Conservation (phyloP, 2,888 invertebrate genomes). For the Orgyia antiqua region DNA sequence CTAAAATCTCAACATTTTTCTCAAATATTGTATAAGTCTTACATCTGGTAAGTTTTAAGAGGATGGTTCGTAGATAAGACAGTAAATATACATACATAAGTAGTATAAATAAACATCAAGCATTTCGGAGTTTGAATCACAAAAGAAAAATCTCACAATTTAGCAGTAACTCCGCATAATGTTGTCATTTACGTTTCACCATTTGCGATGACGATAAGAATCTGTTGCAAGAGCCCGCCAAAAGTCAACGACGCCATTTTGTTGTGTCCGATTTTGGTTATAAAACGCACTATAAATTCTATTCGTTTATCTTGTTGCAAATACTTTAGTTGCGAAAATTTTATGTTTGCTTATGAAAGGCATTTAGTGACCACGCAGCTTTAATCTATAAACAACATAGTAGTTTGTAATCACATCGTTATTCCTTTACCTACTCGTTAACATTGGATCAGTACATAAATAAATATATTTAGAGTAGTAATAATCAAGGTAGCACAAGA, state of each 20-base stretch:
- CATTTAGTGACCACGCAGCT: constrained; percentile 6
- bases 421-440: too few relatives aligned
- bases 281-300: constrained; percentile 19
- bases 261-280: constrained; percentile 26
- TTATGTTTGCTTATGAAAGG: constrained; percentile 8
- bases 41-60: too few relatives aligned
- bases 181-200: constrained; percentile 37
- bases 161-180: constrained; percentile 41
- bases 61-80: too few relatives aligned
- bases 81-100: too few relatives aligned
- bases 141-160: constrained; percentile 18
- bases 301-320: constrained; percentile 11
- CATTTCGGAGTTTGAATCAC: constrained; percentile 3
- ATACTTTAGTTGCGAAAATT: constrained; percentile 7
- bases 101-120: too few relatives aligned
- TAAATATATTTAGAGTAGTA: too few relatives aligned
- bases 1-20: too few relatives aligned
- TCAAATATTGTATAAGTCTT: too few relatives aligned
- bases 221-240: constrained; percentile 36
- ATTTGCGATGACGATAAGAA: constrained; percentile 35
- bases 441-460: too few relatives aligned
- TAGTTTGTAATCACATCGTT: too few relatives aligned
- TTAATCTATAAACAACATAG: too few relatives aligned
- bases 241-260: constrained; percentile 33
- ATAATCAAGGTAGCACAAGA: too few relatives aligned